Evolutionary conservation across 1,140 invertebrate species (phyloP).

Genomic region (Elymnias hypermnestra): DNA sequence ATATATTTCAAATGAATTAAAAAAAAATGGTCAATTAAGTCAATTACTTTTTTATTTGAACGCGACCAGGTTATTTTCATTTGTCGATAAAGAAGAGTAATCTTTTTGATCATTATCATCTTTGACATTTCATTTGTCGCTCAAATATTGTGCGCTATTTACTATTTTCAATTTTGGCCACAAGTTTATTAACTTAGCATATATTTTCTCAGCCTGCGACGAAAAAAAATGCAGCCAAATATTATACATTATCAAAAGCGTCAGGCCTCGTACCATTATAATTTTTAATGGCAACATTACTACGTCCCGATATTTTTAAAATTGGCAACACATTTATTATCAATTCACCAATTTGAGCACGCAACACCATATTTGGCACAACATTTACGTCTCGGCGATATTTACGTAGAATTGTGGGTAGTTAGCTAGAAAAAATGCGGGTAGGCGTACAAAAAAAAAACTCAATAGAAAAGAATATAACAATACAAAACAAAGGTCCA

Average conservation of each 20-base stretch:
- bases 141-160: conserved; percentile 50
- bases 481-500: conserved; percentile 47
- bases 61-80: too few species aligned
- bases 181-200: conserved; percentile 45
- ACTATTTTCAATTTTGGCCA: conserved; percentile 57
- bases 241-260: conserved; percentile 20
- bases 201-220: conserved; percentile 16
- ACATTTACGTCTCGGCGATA: background rate
- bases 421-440: conserved; percentile 34
- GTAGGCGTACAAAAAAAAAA: conserved; percentile 45
- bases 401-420: too few species aligned
- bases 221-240: conserved; percentile 10
- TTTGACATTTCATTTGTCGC: background rate
- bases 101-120: too few species aligned
- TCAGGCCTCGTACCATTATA: conserved; percentile 6
- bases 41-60: too few species aligned
- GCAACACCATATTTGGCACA: conserved; percentile 17
- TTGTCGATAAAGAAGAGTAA: too few species aligned
- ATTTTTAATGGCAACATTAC: background rate
- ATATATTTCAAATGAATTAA: too few species aligned
- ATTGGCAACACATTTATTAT: conserved; percentile 11
- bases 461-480: conserved; percentile 38
- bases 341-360: conserved; percentile 13
- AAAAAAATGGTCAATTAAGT: too few species aligned
- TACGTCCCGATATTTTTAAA: conserved; percentile 3